Conservation (phyloP, 2,797 vertebrate species). For the Erethizon dorsatum region DNA sequence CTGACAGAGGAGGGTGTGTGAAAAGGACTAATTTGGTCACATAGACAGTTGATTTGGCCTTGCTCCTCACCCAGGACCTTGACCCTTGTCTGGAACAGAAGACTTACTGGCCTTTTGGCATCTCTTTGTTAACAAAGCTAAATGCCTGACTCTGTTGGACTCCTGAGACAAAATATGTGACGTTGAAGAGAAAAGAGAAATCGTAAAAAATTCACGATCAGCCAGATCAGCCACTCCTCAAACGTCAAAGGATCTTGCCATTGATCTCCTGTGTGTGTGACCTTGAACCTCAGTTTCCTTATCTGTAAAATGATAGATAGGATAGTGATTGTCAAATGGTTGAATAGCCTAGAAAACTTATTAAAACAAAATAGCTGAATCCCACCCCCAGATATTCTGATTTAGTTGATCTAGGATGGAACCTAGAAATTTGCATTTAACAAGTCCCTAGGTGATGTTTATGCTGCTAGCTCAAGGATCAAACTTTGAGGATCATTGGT, state of each 20-base stretch:
- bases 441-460: not conserved
- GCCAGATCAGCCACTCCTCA: not conserved
- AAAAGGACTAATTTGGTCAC: not conserved
- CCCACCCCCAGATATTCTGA: not conserved
- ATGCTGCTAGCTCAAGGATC: not conserved
- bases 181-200: conserved; percentile 41
- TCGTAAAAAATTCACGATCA: not conserved
- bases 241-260: not conserved
- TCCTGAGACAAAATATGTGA: not conserved
- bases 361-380: not conserved
- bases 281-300: not conserved
- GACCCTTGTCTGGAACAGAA: conserved; percentile 5
- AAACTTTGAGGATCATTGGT: not conserved
- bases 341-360: not conserved
- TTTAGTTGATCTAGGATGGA: not conserved
- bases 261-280: not conserved
- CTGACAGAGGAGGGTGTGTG: not conserved
- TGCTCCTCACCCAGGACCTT: not conserved
- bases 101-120: not conserved
- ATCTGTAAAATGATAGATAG: not conserved
- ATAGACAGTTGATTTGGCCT: not conserved
- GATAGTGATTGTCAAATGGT: not conserved
- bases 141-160: not conserved
- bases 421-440: not conserved
- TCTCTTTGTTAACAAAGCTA: conserved; percentile 42